phyloP scores from a whole-genome alignment of 1,140 invertebrate genomes.

The Calephelis nemesis region DNA sequence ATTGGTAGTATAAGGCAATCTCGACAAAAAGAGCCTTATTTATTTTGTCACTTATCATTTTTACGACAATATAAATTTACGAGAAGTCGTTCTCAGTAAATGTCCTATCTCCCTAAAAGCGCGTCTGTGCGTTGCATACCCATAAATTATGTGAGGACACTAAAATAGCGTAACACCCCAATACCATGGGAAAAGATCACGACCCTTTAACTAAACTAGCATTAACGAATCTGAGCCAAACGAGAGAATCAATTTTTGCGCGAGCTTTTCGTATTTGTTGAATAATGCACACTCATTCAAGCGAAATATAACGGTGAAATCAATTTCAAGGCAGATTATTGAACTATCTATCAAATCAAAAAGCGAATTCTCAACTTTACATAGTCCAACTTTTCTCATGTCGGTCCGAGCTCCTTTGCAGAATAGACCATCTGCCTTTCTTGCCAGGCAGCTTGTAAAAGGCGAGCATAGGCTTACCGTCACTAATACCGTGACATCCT shows the following conservation, averaged over 20 bases:
- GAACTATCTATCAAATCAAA: no score
- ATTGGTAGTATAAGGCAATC: slow-evolving; percentile 23
- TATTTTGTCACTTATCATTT: slow-evolving; percentile 52
- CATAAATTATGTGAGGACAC: slow-evolving; percentile 73
- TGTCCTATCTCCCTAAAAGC: slow-evolving; percentile 66
- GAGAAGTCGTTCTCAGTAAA: slow-evolving; percentile 54
- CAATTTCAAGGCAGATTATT: slow-evolving; percentile 7
- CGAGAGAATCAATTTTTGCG: slow-evolving; percentile 47
- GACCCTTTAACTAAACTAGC: slow-evolving; percentile 58
- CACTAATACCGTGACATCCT: no score
- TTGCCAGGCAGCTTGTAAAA: no score
- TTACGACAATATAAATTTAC: slow-evolving; percentile 60
- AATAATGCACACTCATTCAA: background rate
- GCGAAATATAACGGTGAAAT: background rate
- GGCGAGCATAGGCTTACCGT: no score
- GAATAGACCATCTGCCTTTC: no score
- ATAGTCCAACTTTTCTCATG: no score
- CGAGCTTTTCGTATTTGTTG: background rate
- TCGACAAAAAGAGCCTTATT: slow-evolving; percentile 25
- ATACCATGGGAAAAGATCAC: slow-evolving; percentile 60
- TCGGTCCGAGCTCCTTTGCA: no score
- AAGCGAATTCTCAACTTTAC: no score
- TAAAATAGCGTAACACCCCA: slow-evolving; percentile 76
- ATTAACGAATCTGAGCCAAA: slow-evolving; percentile 65
- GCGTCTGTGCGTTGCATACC: slow-evolving; percentile 53